Conservation (phyloP, 35 echinoderm and acorn worm species). For the Chiridota heheva region DNA sequence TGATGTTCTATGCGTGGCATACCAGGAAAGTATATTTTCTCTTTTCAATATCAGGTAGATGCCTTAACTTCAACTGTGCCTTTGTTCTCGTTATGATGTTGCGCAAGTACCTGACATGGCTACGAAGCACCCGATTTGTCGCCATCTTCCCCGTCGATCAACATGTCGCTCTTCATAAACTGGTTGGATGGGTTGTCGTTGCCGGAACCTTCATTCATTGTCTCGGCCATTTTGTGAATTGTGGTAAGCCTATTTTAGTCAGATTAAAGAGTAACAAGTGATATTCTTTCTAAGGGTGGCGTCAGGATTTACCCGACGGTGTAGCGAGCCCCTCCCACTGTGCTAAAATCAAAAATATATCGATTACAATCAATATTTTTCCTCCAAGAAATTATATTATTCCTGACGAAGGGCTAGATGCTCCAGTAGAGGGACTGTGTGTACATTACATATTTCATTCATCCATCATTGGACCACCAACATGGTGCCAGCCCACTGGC, state of each 20-base stretch:
- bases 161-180: slow-evolving; percentile 82
- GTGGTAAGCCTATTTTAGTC: slow-evolving; percentile 17
- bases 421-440: too few species aligned
- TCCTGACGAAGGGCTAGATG: too few species aligned
- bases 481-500: too few species aligned
- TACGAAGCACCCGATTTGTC: slow-evolving; percentile 70
- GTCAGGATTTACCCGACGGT: too few species aligned
- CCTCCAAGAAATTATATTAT: too few species aligned
- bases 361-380: too few species aligned
- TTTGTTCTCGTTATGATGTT: slow-evolving; percentile 84
- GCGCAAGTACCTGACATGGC: slow-evolving; percentile 73
- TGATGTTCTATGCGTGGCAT: background rate
- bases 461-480: too few species aligned
- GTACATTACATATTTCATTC: too few species aligned
- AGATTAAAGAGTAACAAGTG: too few species aligned
- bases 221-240: slow-evolving; percentile 58
- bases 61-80: slow-evolving; percentile 83
- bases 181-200: slow-evolving; percentile 68
- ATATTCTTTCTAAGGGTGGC: too few species aligned
- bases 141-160: slow-evolving; percentile 78
- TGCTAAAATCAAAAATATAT: too few species aligned
- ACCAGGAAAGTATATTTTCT: background rate
- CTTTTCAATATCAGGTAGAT: slow-evolving; percentile 52
- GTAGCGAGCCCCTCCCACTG: too few species aligned
- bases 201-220: slow-evolving; percentile 51